Evolutionary conservation across 1,140 invertebrate species (phyloP).

Genomic region (Sycophila sp.): DNA sequence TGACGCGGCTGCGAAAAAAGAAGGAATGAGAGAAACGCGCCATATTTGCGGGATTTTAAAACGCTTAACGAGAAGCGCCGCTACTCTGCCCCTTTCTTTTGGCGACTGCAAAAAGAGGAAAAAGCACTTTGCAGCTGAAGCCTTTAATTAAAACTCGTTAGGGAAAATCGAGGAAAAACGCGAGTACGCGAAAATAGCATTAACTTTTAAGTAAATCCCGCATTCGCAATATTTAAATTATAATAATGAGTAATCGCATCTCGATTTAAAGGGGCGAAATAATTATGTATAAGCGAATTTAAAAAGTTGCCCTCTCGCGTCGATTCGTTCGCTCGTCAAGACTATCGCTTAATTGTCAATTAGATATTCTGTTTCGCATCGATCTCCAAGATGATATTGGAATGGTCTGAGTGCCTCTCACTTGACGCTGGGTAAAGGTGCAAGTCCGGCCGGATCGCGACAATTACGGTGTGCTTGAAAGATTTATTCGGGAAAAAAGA

Average conservation of each 20-base stretch:
- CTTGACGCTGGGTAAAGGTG: too few relatives aligned
- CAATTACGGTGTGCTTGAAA: slow-evolving; percentile 51
- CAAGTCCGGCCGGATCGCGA: too few relatives aligned
- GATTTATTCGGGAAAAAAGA: slow-evolving; percentile 48
- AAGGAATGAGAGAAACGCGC: slow-evolving; percentile 1
- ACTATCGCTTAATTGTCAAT: slow-evolving; percentile 16
- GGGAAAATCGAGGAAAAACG: slow-evolving; percentile 5
- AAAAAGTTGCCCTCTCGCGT: too few relatives aligned
- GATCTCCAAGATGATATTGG: not conserved
- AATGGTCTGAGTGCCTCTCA: too few relatives aligned
- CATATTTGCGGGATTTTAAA: slow-evolving; percentile 34
- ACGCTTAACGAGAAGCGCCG: slow-evolving; percentile 30
- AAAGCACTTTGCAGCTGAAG: slow-evolving; percentile 3
- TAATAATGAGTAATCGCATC: too few relatives aligned
- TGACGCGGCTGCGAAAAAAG: slow-evolving; percentile 10
- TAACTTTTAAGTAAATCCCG: slow-evolving; percentile 44
- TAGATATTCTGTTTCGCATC: slow-evolving; percentile 14
- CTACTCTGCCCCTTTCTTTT: slow-evolving; percentile 12
- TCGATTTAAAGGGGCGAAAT: too few relatives aligned
- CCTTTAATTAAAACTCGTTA: slow-evolving; percentile 30
- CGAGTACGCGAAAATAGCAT: too few relatives aligned
- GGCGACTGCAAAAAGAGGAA: slow-evolving; percentile 19
- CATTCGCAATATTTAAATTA: not conserved
- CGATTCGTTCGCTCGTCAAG: too few relatives aligned
- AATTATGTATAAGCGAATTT: too few relatives aligned